These are phyloP conservation scores for Macrophya alboannulata DNA, from an alignment of 2,888 invertebrate species.

Conservation along the genomic window DNA sequence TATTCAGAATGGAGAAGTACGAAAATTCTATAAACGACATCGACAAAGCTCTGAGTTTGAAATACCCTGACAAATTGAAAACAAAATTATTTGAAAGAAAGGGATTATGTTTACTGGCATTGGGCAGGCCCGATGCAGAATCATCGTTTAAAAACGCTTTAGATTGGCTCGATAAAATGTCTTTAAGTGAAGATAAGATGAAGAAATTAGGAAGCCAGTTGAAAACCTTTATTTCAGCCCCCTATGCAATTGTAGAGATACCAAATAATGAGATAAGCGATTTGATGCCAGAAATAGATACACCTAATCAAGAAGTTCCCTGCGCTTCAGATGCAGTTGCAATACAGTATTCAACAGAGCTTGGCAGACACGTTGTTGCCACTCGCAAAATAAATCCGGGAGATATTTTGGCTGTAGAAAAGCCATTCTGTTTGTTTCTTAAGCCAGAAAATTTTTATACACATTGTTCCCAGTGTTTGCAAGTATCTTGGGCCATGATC, in stretches of 20 bases:
- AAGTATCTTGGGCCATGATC: conserved; percentile 82
- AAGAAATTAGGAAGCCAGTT: conserved; percentile 51
- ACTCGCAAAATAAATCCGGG: conserved; percentile 86
- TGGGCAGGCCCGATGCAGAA: conserved; percentile 49
- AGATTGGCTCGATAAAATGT: conserved; percentile 65
- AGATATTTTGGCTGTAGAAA: conserved; percentile 89
- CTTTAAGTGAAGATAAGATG: conserved; percentile 34
- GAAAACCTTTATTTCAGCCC: conserved; percentile 41
- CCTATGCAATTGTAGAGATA: conserved; percentile 41
- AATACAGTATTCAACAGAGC: conserved; percentile 82
- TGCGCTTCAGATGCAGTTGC: conserved; percentile 86
- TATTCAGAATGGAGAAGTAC: conserved; percentile 84
- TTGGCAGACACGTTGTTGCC: conserved; percentile 89
- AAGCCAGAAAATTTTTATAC: conserved; percentile 81
- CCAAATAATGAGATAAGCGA: not conserved
- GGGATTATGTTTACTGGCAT: conserved; percentile 77
- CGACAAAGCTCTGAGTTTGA: conserved; percentile 81
- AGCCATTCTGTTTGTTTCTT: conserved; percentile 86
- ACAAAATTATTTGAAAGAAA: conserved; percentile 84
- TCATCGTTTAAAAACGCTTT: conserved; percentile 33
- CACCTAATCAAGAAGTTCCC: conserved; percentile 80
- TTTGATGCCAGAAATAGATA: conserved; percentile 16
- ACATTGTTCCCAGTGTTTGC: conserved; percentile 88
- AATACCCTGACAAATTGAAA: conserved; percentile 83
- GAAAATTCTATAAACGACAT: conserved; percentile 86